Evolutionary conservation across 2,888 invertebrate genomes (phyloP).

Genomic region (Hirtodrosophila alboralis): DNA sequence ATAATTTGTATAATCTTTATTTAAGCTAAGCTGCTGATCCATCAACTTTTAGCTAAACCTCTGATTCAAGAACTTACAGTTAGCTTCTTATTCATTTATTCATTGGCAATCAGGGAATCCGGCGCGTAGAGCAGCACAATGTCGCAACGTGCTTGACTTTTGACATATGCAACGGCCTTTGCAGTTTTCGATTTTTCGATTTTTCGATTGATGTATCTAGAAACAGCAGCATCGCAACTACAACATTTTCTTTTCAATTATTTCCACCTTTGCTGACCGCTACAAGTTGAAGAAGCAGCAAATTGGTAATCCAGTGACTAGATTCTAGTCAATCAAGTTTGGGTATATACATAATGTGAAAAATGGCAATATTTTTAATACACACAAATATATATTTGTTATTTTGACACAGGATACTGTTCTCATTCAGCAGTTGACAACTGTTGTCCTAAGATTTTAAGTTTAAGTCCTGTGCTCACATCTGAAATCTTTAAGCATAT

Average conservation of each 20-base stretch:
- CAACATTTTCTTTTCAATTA: conserved; percentile 38
- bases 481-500: no score
- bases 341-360: conserved; percentile 6
- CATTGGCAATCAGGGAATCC: conserved; percentile 29
- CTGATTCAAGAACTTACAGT: conserved; percentile 11
- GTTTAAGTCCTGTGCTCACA: no score
- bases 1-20: conserved; percentile 27
- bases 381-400: no score
- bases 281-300: conserved; percentile 47
- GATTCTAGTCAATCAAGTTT: conserved; percentile 69
- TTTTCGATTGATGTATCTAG: conserved; percentile 67
- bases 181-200: conserved; percentile 32
- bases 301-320: conserved; percentile 36
- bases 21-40: conserved; percentile 24
- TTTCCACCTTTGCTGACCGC: conserved; percentile 74
- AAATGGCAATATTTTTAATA: conserved; percentile 18
- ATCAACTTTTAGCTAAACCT: conserved; percentile 17
- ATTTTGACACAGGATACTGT: conserved; percentile 18
- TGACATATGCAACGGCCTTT: conserved; percentile 78
- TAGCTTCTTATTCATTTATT: conserved; percentile 36
- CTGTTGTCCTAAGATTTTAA: no score
- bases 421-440: no score
- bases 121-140: conserved; percentile 1
- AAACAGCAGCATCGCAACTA: conserved; percentile 40
- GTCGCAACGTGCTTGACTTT: conserved; percentile 61